These are phyloP conservation scores for Delia radicum DNA, from an alignment of 1,140 invertebrate species.

Conservation along the genomic window DNA sequence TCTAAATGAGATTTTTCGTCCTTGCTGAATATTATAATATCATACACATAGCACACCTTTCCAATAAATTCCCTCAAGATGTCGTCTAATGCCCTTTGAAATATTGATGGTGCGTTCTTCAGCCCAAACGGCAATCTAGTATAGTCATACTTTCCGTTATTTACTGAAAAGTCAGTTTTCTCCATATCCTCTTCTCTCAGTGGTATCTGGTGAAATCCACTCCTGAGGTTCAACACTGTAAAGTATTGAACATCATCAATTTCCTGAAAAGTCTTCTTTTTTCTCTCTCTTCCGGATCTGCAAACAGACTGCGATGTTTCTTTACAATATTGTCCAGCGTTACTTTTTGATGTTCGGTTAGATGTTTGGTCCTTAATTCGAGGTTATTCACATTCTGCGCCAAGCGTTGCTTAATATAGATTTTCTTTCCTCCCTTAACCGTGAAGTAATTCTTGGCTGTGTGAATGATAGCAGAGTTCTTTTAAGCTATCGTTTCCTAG, in stretches of 20 bases:
- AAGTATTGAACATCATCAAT: no score
- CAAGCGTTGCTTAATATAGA: no score
- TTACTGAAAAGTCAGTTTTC: constrained; percentile 15
- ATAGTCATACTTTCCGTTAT: constrained; percentile 46
- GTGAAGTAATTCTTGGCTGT: no score
- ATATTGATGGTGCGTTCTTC: constrained; percentile 51
- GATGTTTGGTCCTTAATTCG: no score
- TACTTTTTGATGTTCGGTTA: no score
- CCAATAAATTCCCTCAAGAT: constrained; percentile 33
- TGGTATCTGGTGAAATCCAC: constrained; percentile 22
- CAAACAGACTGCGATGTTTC: no score
- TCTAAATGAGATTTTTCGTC: constrained; percentile 42
- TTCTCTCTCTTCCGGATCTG: no score
- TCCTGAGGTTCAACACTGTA: background rate
- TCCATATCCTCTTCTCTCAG: background rate
- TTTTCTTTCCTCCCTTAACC: no score
- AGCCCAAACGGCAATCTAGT: constrained; percentile 52
- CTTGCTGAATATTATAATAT: constrained; percentile 44
- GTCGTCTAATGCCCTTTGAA: constrained; percentile 53
- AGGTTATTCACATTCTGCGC: no score
- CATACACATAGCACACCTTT: constrained; percentile 43
- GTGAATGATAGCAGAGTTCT: no score
- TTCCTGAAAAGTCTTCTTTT: no score
- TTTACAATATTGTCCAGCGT: no score
- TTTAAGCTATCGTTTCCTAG: constrained; percentile 23